phyloP scores from a whole-genome alignment of 2,797 vertebrate species.

The Spheniscus humboldti region DNA sequence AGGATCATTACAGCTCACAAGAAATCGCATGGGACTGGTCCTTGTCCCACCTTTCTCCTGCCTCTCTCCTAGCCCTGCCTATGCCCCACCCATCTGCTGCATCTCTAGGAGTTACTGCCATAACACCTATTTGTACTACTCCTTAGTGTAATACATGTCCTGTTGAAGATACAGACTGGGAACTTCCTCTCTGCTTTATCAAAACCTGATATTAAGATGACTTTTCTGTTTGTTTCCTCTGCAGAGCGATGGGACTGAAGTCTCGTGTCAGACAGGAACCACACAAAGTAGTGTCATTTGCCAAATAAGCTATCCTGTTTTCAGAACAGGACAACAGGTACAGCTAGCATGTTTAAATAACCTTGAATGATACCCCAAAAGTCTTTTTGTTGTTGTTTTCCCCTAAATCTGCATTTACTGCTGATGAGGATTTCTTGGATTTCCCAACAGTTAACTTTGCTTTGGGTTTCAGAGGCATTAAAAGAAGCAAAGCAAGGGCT shows the following conservation, averaged over 20 bases:
- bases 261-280: conserved; percentile 80
- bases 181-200: neutral
- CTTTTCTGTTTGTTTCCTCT: conserved; percentile 12
- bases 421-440: neutral
- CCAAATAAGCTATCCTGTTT: conserved; percentile 84
- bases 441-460: neutral
- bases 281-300: conserved; percentile 76
- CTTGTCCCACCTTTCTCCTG: neutral
- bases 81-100: neutral
- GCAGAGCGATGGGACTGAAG: conserved; percentile 83
- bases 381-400: neutral
- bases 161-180: neutral
- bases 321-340: conserved; percentile 82
- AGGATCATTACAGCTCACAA: neutral
- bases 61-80: neutral
- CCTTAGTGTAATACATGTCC: neutral
- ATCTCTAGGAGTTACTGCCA: neutral
- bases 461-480: neutral
- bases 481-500: neutral
- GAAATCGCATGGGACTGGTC: accelerated
- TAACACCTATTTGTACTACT: neutral
- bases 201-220: neutral
- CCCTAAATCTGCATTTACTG: neutral
- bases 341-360: neutral
- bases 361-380: neutral